These are phyloP conservation scores for Hypothenemus hampei DNA, from an alignment of 1,140 invertebrate species.

Conservation along the genomic window DNA sequence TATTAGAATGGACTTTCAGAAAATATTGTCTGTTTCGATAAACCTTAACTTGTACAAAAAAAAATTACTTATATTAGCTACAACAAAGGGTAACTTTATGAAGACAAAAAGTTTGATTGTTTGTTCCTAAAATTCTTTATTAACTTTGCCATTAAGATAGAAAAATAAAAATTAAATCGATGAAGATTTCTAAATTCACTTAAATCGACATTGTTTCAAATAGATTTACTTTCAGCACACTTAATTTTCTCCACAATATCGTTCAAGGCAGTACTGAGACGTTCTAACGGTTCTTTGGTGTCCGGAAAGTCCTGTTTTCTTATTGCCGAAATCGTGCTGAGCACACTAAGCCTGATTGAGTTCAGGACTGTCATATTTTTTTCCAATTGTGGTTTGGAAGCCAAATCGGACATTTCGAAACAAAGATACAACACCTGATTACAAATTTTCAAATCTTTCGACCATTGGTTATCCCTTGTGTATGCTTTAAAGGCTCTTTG, in stretches of 20 bases:
- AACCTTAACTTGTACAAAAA: too few relatives aligned
- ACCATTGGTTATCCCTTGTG: constrained; percentile 58
- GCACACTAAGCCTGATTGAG: constrained; percentile 41
- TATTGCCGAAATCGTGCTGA: constrained; percentile 36
- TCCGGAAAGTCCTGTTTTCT: constrained; percentile 38
- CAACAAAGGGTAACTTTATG: too few relatives aligned
- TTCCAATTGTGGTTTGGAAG: constrained; percentile 34
- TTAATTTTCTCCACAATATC: constrained; percentile 31
- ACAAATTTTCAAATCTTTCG: constrained; percentile 52
- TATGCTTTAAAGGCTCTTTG: constrained; percentile 58
- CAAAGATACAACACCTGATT: constrained; percentile 45
- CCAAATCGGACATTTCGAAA: constrained; percentile 38
- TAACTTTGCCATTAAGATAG: too few relatives aligned
- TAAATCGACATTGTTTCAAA: too few relatives aligned
- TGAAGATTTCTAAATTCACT: too few relatives aligned
- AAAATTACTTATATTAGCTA: too few relatives aligned
- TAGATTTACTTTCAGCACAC: too few relatives aligned
- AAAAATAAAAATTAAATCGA: too few relatives aligned
- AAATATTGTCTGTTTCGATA: too few relatives aligned
- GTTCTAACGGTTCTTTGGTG: constrained; percentile 23
- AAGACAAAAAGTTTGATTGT: too few relatives aligned
- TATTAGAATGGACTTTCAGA: too few relatives aligned
- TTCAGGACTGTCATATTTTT: constrained; percentile 35
- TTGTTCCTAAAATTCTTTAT: too few relatives aligned
- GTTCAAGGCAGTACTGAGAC: constrained; percentile 26